Evolutionary conservation across 1,140 invertebrate genomes (phyloP).

Genomic region (Nylanderia fulva): DNA sequence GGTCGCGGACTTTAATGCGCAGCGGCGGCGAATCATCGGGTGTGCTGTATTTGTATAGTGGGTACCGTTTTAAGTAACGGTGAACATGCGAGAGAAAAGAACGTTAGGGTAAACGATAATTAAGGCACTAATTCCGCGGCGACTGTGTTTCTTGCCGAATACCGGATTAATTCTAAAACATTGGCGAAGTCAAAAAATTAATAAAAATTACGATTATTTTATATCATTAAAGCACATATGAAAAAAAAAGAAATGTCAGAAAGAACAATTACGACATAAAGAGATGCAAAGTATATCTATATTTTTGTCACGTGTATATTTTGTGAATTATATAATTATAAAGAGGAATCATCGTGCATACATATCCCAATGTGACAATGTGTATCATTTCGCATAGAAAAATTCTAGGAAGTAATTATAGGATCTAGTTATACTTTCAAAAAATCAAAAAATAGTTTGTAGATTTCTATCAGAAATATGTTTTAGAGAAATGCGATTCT

Average conservation of each 20-base stretch:
- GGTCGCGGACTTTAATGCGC: constrained; percentile 57
- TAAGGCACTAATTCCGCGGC: constrained; percentile 52
- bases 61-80: constrained; percentile 68
- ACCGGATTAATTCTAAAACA: not conserved
- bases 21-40: constrained; percentile 57
- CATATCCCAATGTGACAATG: no score
- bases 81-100: constrained; percentile 45
- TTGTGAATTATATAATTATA: no score
- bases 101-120: constrained; percentile 60
- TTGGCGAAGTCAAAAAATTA: not conserved
- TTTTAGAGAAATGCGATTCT: no score
- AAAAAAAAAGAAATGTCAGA: not conserved
- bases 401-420: no score
- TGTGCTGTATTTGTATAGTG: constrained; percentile 66
- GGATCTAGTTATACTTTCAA: no score
- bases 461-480: no score
- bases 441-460: not conserved
- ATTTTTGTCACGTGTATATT: not conserved
- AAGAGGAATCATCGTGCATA: no score
- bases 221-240: not conserved
- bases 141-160: constrained; percentile 2
- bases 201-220: not conserved
- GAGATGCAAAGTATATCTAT: not conserved
- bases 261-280: not conserved
- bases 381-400: no score